Evolutionary conservation across 1,140 invertebrate species (phyloP), one percentile per base, ranked within the genome.

Genomic region (Dufourea novaeangliae): DNA sequence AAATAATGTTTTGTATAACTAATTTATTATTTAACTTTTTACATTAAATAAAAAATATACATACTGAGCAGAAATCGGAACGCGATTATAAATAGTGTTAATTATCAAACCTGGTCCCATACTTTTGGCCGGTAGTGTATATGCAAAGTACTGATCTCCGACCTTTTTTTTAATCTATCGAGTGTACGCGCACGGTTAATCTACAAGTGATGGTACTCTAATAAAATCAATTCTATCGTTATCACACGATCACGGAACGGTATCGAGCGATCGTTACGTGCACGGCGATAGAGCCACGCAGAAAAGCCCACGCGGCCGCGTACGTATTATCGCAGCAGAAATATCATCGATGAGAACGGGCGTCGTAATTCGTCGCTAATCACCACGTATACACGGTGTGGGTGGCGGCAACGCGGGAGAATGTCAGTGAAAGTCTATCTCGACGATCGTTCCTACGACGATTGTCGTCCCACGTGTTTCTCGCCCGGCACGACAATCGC

Each of bases 361-460:
- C 78, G 78, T 79, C 80, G 74, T 87, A 87, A 87, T 87, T 87
- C 76, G 72, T 75, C 50, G 80, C 76, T 83, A 84, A 87, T 86
- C 84, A 79, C 81, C 79, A 52, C 75, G 75, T 68, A 71, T 61
- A 17, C 52, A 67, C 66, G 67, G 79, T 78, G 84, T 84, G 74
- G 86, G 83, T 76, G 85, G 80, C 70, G 61, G 69, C 74, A 80
- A 46, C 59, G 69, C 54, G 66, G 66, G 72, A 86, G 81, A 85
- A 86, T 87, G 78, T 78, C 75, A 83, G 86, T 87, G 86, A 87
- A 87, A 87, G 86, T 87, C 78, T 86, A 83, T 85, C 77, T 79
- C 77, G 80, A 52, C 85, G 78, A 79, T 86, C 68, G 81, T 75
- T 79, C 84, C 74, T 86, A 86, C 85, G 73, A 83, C 64, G 81